Evolutionary conservation across 2,888 invertebrate species (phyloP).

Genomic region (Torymus auratus): DNA sequence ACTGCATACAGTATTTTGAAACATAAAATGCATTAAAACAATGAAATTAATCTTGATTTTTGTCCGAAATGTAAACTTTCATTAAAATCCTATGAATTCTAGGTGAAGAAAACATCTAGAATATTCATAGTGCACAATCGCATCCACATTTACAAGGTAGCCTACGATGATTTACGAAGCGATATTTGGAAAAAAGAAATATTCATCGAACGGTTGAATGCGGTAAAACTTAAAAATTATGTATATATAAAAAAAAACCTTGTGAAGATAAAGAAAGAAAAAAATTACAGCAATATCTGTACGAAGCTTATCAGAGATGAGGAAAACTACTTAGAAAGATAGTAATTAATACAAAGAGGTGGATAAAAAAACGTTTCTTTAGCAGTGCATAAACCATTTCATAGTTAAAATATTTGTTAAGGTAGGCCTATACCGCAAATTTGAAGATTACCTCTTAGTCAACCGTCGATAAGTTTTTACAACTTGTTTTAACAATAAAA

Average conservation of each 20-base stretch:
- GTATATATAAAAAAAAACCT: constrained; percentile 53
- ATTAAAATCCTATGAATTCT: not conserved
- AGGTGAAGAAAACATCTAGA: not conserved
- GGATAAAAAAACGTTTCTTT: constrained; percentile 47
- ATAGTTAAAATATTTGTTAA: constrained; percentile 44
- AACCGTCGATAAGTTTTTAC: constrained; percentile 36
- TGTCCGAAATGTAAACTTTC: not conserved
- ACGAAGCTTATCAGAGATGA: constrained; percentile 51
- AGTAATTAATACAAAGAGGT: constrained; percentile 57
- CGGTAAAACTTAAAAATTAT: constrained; percentile 64
- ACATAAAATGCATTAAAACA: not conserved
- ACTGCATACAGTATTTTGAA: too few relatives aligned
- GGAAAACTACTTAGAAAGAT: constrained; percentile 59
- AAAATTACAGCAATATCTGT: constrained; percentile 50
- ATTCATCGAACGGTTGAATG: constrained; percentile 63
- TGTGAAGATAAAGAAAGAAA: constrained; percentile 59
- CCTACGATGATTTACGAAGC: constrained; percentile 58
- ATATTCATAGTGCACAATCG: constrained; percentile 7
- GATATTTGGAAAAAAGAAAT: constrained; percentile 67
- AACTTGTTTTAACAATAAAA: constrained; percentile 17
- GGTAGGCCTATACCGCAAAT: constrained; percentile 51
- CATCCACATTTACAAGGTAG: constrained; percentile 7
- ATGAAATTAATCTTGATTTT: not conserved
- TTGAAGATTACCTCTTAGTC: constrained; percentile 24
- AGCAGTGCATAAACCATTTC: constrained; percentile 27